Evolutionary conservation across 2,888 invertebrate genomes (phyloP).

Genomic region (Siphlonurus alternatus): DNA sequence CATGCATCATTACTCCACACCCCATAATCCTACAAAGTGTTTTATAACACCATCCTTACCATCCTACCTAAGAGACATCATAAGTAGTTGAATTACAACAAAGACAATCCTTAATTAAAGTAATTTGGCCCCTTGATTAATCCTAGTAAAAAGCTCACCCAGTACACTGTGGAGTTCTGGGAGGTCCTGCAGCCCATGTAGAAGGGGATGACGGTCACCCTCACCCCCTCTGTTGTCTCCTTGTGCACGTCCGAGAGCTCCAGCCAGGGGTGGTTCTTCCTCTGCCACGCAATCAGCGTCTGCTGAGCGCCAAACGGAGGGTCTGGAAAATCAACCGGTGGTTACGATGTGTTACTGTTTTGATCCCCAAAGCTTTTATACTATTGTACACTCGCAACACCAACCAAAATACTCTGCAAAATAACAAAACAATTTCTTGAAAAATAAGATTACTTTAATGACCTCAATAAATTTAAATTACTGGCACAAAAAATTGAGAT

Average conservation of each 20-base stretch:
- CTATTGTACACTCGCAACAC: not conserved
- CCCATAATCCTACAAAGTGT: too few relatives aligned
- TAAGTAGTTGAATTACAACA: too few relatives aligned
- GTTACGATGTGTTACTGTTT: not conserved
- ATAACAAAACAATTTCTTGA: conserved; percentile 1
- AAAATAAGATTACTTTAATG: not conserved
- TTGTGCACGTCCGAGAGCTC: conserved; percentile 93
- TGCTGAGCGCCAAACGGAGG: conserved; percentile 80
- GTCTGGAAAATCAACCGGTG: conserved; percentile 40
- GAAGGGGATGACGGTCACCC: conserved; percentile 97
- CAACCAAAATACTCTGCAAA: not conserved
- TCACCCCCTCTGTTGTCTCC: conserved; percentile 89
- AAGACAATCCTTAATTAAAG: too few relatives aligned
- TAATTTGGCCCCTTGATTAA: too few relatives aligned
- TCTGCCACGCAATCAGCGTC: conserved; percentile 87
- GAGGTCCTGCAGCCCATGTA: conserved; percentile 92
- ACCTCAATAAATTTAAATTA: too few relatives aligned
- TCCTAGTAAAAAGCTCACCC: too few relatives aligned
- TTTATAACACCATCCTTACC: too few relatives aligned
- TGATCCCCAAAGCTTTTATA: not conserved
- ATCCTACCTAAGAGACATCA: too few relatives aligned
- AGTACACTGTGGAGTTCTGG: conserved; percentile 81
- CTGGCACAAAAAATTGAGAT: too few relatives aligned
- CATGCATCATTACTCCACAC: too few relatives aligned
- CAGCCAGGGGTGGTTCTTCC: conserved; percentile 93